These are phyloP conservation scores for Eulemur coronatus DNA, from an alignment of 2,797 vertebrate species.

Conservation along the genomic window DNA sequence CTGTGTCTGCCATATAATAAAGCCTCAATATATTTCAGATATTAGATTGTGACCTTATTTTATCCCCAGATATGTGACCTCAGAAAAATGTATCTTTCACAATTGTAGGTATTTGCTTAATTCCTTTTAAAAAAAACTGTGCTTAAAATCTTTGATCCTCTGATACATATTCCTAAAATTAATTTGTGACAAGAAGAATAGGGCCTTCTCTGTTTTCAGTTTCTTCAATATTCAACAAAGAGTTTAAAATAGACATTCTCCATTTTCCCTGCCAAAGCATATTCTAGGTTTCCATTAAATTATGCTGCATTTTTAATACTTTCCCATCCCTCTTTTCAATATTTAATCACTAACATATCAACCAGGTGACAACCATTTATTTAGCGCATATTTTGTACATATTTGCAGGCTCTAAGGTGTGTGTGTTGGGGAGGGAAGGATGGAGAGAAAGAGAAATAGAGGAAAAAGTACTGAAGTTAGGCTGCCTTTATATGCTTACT, in stretches of 20 bases:
- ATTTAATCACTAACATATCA: background rate
- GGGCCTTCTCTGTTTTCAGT: background rate
- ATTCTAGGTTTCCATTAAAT: background rate
- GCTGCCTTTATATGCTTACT: fast-evolving
- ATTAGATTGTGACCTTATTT: background rate
- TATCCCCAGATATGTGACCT: background rate
- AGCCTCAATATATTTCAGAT: background rate
- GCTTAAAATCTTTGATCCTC: background rate
- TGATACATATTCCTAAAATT: background rate
- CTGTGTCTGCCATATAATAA: background rate
- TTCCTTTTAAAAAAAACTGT: background rate
- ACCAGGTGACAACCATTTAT: background rate
- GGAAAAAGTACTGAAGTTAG: too few relatives aligned
- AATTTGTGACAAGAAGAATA: background rate
- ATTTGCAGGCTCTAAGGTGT: background rate
- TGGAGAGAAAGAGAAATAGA: too few relatives aligned
- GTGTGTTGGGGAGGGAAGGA: too few relatives aligned
- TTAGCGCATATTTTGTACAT: background rate
- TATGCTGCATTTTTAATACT: background rate
- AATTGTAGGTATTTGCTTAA: background rate
- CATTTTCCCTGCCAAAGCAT: background rate
- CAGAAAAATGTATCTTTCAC: background rate
- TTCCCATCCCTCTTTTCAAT: background rate
- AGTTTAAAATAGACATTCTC: background rate
- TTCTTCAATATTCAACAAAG: background rate